Conservation (phyloP, 1,140 invertebrate species). For the Drosophila busckii region DNA sequence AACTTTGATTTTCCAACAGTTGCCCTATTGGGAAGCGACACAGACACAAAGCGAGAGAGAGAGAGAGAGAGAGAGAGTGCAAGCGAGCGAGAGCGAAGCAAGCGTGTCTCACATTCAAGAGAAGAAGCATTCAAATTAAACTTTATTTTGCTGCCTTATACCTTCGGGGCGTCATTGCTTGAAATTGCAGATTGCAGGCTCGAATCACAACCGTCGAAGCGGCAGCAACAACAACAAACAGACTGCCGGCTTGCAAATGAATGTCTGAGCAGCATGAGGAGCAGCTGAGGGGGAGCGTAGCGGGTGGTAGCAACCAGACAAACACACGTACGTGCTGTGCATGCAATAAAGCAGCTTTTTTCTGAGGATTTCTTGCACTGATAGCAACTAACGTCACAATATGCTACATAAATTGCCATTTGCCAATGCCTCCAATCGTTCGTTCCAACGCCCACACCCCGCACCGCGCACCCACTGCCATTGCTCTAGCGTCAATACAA, state of each 20-base stretch:
- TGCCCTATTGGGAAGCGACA: conserved; percentile 13
- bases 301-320: conserved; percentile 38
- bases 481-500: too few relatives aligned
- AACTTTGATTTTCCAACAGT: conserved; percentile 67
- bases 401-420: conserved; percentile 63
- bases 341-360: conserved; percentile 75
- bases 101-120: conserved; percentile 53
- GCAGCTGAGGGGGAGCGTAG: not conserved
- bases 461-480: too few relatives aligned
- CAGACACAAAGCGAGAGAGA: conserved; percentile 6
- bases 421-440: conserved; percentile 15
- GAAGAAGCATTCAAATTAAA: conserved; percentile 76
- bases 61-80: too few relatives aligned
- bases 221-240: too few relatives aligned
- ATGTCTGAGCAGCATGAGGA: conserved; percentile 12
- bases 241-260: conserved; percentile 73
- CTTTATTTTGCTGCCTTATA: conserved; percentile 65
- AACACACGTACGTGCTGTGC: conserved; percentile 71
- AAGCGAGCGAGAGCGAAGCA: too few relatives aligned
- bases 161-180: conserved; percentile 65
- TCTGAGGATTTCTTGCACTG: conserved; percentile 65
- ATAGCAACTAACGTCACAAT: conserved; percentile 64
- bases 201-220: too few relatives aligned
- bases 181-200: conserved; percentile 76
- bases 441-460: too few relatives aligned